These are phyloP conservation scores for Phenacoccus solenopsis DNA, from an alignment of 1,140 invertebrate genomes.

Conservation along the genomic window DNA sequence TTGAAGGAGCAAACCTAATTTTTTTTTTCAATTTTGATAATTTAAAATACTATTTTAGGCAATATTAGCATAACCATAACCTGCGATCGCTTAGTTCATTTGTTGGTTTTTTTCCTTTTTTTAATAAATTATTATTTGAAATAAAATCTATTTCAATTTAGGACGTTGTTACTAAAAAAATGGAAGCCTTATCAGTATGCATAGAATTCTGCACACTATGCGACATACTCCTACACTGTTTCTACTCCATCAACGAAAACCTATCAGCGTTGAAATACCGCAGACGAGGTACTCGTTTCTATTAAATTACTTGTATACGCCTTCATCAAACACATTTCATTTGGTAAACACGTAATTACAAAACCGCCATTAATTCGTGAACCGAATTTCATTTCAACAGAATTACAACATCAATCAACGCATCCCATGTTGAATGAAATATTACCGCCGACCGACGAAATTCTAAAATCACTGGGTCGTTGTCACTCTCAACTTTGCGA, in stretches of 20 bases:
- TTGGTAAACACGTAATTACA: too few relatives aligned
- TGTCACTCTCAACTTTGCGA: constrained; percentile 16
- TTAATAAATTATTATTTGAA: too few relatives aligned
- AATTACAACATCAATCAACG: neutral
- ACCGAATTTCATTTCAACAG: neutral
- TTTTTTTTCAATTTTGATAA: too few relatives aligned
- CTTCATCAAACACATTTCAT: too few relatives aligned
- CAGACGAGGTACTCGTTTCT: neutral
- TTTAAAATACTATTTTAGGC: too few relatives aligned
- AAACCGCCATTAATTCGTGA: neutral
- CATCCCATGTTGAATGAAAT: neutral
- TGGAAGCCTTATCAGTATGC: constrained; percentile 18
- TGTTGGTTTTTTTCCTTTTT: neutral
- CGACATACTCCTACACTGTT: constrained; percentile 14
- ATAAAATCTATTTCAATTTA: too few relatives aligned
- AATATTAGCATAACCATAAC: too few relatives aligned
- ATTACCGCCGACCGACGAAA: neutral
- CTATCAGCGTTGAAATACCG: neutral
- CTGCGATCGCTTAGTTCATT: too few relatives aligned
- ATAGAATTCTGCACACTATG: constrained; percentile 19
- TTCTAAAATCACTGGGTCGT: neutral
- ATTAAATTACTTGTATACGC: neutral
- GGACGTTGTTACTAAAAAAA: constrained; percentile 18
- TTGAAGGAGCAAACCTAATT: too few relatives aligned
- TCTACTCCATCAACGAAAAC: constrained; percentile 8